Evolutionary conservation across 1,140 invertebrate species (phyloP).

Genomic region (Nasonia longicornis): DNA sequence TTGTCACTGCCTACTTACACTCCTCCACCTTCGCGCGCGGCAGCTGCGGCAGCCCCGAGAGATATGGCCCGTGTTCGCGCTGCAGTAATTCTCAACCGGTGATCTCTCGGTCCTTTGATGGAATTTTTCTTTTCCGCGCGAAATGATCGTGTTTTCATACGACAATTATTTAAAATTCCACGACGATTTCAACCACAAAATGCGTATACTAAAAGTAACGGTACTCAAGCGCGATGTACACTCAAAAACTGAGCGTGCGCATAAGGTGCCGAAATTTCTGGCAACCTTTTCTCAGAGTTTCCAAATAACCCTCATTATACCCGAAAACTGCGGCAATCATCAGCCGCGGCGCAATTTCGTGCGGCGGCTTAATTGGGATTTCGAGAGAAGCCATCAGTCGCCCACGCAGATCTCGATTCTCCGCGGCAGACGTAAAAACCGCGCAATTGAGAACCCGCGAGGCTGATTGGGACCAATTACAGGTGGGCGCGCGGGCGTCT

Average conservation of each 20-base stretch:
- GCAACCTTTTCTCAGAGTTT: not conserved
- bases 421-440: not conserved
- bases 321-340: not conserved
- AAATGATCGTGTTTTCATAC: no score
- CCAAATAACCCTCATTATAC: not conserved
- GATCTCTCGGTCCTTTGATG: no score
- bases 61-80: not conserved
- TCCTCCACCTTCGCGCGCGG: not conserved
- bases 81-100: constrained; percentile 22
- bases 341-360: not conserved
- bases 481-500: constrained; percentile 60
- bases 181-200: no score
- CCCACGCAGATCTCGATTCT: not conserved
- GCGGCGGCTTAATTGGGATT: not conserved
- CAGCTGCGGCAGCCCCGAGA: constrained; percentile 1
- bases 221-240: not conserved
- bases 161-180: no score
- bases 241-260: not conserved
- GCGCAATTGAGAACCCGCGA: constrained; percentile 16
- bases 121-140: no score
- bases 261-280: not conserved
- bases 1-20: not conserved
- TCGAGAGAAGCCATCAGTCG: not conserved
- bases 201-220: no score
- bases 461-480: constrained; percentile 66